Evolutionary conservation across 2,888 invertebrate species (phyloP).

Genomic region (Coenonympha glycerion): DNA sequence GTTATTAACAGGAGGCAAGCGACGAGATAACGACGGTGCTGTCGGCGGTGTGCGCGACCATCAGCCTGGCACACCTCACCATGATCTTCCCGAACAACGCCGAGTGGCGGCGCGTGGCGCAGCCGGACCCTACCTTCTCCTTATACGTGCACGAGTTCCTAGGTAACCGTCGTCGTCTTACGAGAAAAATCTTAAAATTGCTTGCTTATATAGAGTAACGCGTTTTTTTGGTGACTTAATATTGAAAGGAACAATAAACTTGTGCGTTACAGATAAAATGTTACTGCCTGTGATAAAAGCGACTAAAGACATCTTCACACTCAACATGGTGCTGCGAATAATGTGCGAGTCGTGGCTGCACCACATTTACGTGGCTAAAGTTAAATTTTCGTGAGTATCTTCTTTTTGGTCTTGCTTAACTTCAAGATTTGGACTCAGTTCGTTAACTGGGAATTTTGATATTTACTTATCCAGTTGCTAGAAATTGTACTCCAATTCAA

Average conservation of each 20-base stretch:
- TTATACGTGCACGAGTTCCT: slow-evolving; percentile 84
- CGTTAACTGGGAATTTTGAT: no score
- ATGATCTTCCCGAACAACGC: slow-evolving; percentile 85
- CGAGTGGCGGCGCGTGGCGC: slow-evolving; percentile 77
- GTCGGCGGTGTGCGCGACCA: slow-evolving; percentile 83
- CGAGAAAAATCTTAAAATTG: no score
- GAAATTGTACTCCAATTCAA: no score
- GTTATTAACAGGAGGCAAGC: slow-evolving; percentile 77
- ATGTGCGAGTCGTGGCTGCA: slow-evolving; percentile 93
- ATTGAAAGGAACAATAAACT: no score
- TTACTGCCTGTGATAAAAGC: slow-evolving; percentile 85
- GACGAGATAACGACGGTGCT: slow-evolving; percentile 83
- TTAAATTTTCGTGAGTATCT: slow-evolving; percentile 83
- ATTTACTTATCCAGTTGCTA: no score
- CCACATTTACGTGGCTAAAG: slow-evolving; percentile 86
- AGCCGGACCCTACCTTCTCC: slow-evolving; percentile 45
- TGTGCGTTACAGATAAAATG: slow-evolving; percentile 82
- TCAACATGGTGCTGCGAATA: slow-evolving; percentile 85
- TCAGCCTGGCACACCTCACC: slow-evolving; percentile 86
- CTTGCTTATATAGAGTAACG: no score
- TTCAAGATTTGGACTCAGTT: no score
- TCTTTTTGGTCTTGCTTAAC: no score
- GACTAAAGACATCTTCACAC: slow-evolving; percentile 82
- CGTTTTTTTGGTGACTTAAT: no score
- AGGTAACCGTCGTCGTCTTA: no score